phyloP scores from a whole-genome alignment of 1,140 invertebrate species.

The Eupristina koningsbergeri region DNA sequence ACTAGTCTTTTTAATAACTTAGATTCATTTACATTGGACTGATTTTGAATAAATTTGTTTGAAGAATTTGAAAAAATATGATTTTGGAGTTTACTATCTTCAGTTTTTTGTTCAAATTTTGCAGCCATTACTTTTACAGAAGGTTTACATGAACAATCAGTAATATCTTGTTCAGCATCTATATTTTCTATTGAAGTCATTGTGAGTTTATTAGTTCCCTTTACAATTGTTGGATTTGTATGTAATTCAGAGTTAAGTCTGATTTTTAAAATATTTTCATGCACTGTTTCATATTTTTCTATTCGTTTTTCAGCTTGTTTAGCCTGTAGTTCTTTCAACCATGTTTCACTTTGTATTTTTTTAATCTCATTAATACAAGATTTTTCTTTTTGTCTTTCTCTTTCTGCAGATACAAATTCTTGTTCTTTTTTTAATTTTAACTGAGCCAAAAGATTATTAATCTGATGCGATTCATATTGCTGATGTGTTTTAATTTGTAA shows the following conservation, averaged over 20 bases:
- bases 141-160: conserved; percentile 66
- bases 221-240: conserved; percentile 57
- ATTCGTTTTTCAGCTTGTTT: conserved; percentile 81
- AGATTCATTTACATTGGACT: conserved; percentile 12
- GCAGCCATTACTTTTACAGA: conserved; percentile 87
- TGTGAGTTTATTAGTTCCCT: conserved; percentile 69
- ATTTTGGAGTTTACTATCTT: conserved; percentile 18
- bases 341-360: conserved; percentile 76
- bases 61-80: conserved; percentile 31
- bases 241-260: conserved; percentile 51
- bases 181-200: conserved; percentile 59
- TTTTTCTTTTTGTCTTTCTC: conserved; percentile 60
- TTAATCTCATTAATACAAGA: conserved; percentile 63
- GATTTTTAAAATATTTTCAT: conserved; percentile 64
- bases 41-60: conserved; percentile 10
- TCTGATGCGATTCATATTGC: conserved; percentile 64
- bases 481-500: conserved; percentile 49
- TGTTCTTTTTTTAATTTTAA: conserved; percentile 84
- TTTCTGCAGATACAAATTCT: conserved; percentile 75
- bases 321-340: conserved; percentile 85
- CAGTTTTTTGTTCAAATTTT: conserved; percentile 81
- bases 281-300: conserved; percentile 70
- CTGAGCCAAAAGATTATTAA: conserved; percentile 79
- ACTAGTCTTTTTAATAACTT: neutral
- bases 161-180: conserved; percentile 62